Evolutionary conservation across 2,113 vertebrate species (phyloP).

Genomic region (Talpa occidentalis): DNA sequence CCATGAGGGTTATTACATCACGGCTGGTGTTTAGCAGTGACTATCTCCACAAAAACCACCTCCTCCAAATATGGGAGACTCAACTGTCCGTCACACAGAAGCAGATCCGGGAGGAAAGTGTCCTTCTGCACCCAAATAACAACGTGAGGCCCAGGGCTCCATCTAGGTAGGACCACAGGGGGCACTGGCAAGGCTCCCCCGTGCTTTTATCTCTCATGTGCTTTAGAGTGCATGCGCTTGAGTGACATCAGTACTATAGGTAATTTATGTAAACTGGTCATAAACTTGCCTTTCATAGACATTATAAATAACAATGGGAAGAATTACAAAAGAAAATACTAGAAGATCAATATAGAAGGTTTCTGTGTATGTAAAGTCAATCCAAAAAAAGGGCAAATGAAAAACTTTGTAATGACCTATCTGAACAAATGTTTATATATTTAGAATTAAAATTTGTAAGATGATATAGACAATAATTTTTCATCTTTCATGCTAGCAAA

Average conservation of each 20-base stretch:
- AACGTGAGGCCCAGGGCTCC: background rate
- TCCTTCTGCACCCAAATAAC: background rate
- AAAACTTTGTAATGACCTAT: background rate
- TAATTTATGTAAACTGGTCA: constrained; percentile 6
- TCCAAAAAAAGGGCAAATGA: constrained; percentile 30
- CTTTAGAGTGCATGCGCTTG: background rate
- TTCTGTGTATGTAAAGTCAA: constrained; percentile 45
- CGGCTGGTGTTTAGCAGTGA: background rate
- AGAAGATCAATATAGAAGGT: background rate
- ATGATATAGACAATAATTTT: constrained; percentile 35
- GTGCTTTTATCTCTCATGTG: background rate
- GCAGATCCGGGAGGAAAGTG: background rate
- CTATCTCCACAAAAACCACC: background rate
- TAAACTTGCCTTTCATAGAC: background rate
- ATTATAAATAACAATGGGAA: background rate
- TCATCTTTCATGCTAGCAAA: background rate
- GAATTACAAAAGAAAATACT: constrained; percentile 15
- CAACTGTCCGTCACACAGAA: background rate
- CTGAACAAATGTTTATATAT: constrained; percentile 14
- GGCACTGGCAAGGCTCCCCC: background rate
- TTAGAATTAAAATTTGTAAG: constrained; percentile 45
- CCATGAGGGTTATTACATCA: background rate
- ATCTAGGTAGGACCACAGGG: background rate
- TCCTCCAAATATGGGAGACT: background rate
- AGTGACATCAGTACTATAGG: background rate